Evolutionary conservation across 1,140 invertebrate species (phyloP).

Genomic region (Anastatus disparis): DNA sequence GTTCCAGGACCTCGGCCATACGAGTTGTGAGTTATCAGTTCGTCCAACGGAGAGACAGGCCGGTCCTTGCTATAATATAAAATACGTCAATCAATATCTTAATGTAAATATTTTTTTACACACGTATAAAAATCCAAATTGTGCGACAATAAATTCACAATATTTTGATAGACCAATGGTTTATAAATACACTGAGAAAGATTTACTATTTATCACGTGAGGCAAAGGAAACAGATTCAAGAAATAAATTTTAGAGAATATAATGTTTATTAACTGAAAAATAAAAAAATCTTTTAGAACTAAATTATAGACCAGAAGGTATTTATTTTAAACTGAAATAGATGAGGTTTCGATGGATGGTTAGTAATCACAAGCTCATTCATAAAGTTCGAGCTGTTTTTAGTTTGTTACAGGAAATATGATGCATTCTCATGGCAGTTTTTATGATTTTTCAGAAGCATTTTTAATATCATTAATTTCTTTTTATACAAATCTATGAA

Average conservation of each 20-base stretch:
- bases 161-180: not conserved
- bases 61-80: conserved; percentile 68
- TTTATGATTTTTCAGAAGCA: no score
- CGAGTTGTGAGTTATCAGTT: conserved; percentile 59
- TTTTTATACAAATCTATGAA: no score
- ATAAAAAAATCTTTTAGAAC: no score
- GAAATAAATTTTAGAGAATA: not conserved
- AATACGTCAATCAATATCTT: no score
- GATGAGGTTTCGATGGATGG: not conserved
- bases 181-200: not conserved
- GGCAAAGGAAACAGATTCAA: not conserved
- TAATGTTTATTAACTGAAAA: no score
- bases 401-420: not conserved
- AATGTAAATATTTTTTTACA: not conserved
- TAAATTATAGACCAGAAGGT: no score
- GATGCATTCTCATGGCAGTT: not conserved
- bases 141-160: not conserved
- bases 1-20: conserved; percentile 58
- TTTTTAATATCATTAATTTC: no score
- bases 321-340: no score
- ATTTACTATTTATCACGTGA: no score
- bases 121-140: not conserved
- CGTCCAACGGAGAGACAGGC: conserved; percentile 66
- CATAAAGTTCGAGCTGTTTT: not conserved
- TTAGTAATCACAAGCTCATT: conserved; percentile 5